A percentile compares a stretch with the other conserved stretches of the same genome.
phyloP scores from a whole-genome alignment of 2,797 vertebrate genomes.

The Gastrophryne carolinensis region DNA sequence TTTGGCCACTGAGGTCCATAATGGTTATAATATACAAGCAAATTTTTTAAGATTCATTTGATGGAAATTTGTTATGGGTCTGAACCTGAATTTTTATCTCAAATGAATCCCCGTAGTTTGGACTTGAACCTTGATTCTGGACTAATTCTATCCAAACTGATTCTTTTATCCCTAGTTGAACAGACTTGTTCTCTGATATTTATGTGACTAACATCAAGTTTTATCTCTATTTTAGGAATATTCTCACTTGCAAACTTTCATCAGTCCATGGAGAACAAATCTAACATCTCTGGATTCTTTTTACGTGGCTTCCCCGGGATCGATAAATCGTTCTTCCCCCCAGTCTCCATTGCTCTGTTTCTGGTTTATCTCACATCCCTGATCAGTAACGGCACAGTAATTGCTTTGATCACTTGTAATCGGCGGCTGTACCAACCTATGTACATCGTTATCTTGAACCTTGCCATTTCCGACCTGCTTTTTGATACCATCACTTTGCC shows the following conservation, averaged over 20 bases:
- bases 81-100: too few species aligned
- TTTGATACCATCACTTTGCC: slow-evolving; percentile 57
- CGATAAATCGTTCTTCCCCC: slow-evolving; percentile 22
- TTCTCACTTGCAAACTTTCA: background rate
- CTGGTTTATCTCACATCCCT: slow-evolving; percentile 51
- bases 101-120: too few species aligned
- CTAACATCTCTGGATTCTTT: slow-evolving; percentile 51
- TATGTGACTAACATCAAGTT: too few species aligned
- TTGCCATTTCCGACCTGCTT: slow-evolving; percentile 57
- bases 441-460: slow-evolving; percentile 57
- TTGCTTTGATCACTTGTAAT: slow-evolving; percentile 47
- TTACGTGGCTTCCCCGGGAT: slow-evolving; percentile 55
- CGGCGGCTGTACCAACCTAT: slow-evolving; percentile 55
- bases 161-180: too few species aligned
- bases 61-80: too few species aligned
- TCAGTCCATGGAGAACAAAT: slow-evolving; percentile 52
- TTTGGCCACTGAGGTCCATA: too few species aligned
- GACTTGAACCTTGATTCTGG: too few species aligned
- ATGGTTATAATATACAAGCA: too few species aligned
- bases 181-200: too few species aligned
- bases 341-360: slow-evolving; percentile 49
- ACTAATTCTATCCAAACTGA: too few species aligned
- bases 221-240: slow-evolving; percentile 5
- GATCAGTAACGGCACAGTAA: slow-evolving; percentile 49
- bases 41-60: too few species aligned